A percentile compares a stretch with the other conserved stretches of the same genome.
Evolutionary conservation across 2,888 invertebrate species (phyloP).

Genomic region (Limnephilus lunatus): DNA sequence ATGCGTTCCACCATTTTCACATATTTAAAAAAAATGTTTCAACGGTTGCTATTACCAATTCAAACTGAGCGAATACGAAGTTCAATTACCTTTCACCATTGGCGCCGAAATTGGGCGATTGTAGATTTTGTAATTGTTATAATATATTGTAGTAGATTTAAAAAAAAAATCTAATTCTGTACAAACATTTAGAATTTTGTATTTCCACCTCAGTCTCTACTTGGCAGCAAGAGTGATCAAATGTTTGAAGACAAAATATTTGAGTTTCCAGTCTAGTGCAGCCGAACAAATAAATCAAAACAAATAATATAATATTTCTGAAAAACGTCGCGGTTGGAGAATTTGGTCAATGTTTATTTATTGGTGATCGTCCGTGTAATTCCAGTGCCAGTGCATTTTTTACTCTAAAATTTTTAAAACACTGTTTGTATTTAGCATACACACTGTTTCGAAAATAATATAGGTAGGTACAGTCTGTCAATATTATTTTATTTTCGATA

Average conservation of each 20-base stretch:
- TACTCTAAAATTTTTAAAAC: not conserved
- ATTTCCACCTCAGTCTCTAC: not conserved
- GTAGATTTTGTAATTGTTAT: too few relatives aligned
- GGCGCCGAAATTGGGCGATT: too few relatives aligned
- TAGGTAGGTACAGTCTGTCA: not conserved
- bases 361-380: constrained; percentile 2
- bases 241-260: constrained; percentile 33
- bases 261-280: constrained; percentile 16
- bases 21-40: too few relatives aligned
- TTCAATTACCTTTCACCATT: too few relatives aligned
- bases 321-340: constrained; percentile 35
- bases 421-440: not conserved
- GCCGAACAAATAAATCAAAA: constrained; percentile 24
- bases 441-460: not conserved
- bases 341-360: constrained; percentile 24
- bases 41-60: too few relatives aligned
- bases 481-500: not conserved
- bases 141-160: too few relatives aligned
- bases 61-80: too few relatives aligned
- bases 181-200: not conserved
- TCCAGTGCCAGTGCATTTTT: not conserved
- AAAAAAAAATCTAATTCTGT: not conserved
- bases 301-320: constrained; percentile 32
- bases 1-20: too few relatives aligned
- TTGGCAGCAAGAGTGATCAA: not conserved